A percentile compares a stretch with the other conserved stretches of the same genome.
phyloP scores from a whole-genome alignment of 2,888 invertebrate genomes.

The Ligdia adustata region DNA sequence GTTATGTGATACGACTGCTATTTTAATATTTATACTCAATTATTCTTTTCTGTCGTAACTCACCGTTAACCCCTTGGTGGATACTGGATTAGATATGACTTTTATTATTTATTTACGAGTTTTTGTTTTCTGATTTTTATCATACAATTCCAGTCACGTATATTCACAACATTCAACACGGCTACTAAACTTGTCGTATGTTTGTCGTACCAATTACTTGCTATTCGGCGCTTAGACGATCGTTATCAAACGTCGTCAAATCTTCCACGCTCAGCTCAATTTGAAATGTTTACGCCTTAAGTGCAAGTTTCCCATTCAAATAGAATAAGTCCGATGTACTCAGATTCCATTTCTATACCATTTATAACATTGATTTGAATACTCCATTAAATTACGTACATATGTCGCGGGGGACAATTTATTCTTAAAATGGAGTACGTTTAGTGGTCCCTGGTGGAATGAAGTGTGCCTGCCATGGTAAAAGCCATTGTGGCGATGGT shows the following conservation, averaged over 20 bases:
- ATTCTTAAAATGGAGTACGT: slow-evolving; percentile 54
- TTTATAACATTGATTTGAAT: slow-evolving; percentile 66
- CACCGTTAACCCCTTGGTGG: slow-evolving; percentile 3
- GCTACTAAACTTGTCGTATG: slow-evolving; percentile 22
- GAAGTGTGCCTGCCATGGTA: slow-evolving; percentile 37
- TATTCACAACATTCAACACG: slow-evolving; percentile 23
- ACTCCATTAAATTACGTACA: slow-evolving; percentile 52
- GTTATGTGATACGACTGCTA: too few species aligned
- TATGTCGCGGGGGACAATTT: slow-evolving; percentile 57
- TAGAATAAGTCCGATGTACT: slow-evolving; percentile 54
- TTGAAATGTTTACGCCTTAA: too few species aligned
- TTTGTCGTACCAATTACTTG: slow-evolving; percentile 32
- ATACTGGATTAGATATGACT: slow-evolving; percentile 12
- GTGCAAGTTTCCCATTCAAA: too few species aligned
- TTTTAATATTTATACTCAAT: neutral
- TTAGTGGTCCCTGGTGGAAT: slow-evolving; percentile 39
- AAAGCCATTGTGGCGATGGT: slow-evolving; percentile 58
- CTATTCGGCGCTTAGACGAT: slow-evolving; percentile 18
- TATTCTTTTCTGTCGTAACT: neutral
- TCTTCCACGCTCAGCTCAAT: slow-evolving; percentile 18
- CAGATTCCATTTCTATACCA: slow-evolving; percentile 60
- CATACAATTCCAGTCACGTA: slow-evolving; percentile 26
- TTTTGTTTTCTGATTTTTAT: slow-evolving; percentile 7
- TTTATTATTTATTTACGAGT: slow-evolving; percentile 16
- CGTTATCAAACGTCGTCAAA: slow-evolving; percentile 11